Percentiles rank a stretch among this genome's conserved stretches.
phyloP scores from a whole-genome alignment of 1,140 invertebrate genomes.

The Aphaenogaster ashmeadi region DNA sequence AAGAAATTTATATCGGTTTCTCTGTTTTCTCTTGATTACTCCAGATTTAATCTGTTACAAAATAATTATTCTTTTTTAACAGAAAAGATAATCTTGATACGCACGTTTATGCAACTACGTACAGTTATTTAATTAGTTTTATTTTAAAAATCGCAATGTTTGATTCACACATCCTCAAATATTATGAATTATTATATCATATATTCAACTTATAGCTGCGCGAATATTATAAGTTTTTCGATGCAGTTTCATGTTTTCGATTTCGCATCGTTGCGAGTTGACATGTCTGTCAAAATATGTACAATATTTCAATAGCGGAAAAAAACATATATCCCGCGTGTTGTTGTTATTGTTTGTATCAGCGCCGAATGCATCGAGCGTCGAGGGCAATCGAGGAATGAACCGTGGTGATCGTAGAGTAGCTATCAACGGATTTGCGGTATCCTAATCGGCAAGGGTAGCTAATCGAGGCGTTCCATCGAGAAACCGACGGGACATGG shows the following conservation, averaged over 20 bases:
- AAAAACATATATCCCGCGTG: constrained; percentile 45
- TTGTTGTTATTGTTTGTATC: constrained; percentile 58
- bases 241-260: constrained; percentile 13
- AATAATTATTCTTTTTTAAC: constrained; percentile 1
- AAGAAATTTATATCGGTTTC: constrained; percentile 20
- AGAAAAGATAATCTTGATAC: neutral
- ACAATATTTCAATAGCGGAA: constrained; percentile 14
- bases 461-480: constrained; percentile 68
- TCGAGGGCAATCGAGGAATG: constrained; percentile 34
- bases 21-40: neutral
- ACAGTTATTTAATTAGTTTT: neutral
- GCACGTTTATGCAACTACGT: neutral
- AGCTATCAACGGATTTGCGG: constrained; percentile 70
- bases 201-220: neutral
- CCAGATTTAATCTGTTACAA: neutral
- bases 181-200: neutral
- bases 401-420: constrained; percentile 51
- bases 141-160: neutral
- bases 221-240: constrained; percentile 8
- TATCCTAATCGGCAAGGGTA: constrained; percentile 69
- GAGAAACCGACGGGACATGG: constrained; percentile 65
- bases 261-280: constrained; percentile 23
- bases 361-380: constrained; percentile 21
- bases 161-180: neutral
- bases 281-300: constrained; percentile 48